Base-by-base conservation (phyloP, 2,113 vertebrate species). In the Phalacrocorax aristotelis region DNA sequence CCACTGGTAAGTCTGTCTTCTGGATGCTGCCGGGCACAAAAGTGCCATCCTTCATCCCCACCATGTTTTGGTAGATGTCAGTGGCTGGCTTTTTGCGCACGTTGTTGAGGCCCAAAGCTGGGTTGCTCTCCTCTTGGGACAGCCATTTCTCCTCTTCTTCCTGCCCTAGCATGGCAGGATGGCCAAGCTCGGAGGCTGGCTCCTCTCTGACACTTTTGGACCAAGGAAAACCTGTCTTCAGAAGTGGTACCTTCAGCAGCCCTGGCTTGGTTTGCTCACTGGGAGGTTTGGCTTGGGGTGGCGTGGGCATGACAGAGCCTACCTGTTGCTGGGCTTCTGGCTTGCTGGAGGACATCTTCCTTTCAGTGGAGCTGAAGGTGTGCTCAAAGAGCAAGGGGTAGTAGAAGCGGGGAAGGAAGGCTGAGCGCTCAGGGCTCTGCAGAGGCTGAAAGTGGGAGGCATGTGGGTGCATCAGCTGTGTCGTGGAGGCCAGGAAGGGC, bases 361-460 rank as follows among this genome's bases (percentile, higher is more conserved):
- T 89, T 9, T 98, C 96, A 0, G 97, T 65, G 7, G 98, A 82
- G 79, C 98, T 87, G 0, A 99, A 98, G 14, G 98, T 91, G 62
- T 99, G 99, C 82, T 99, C 99, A 0, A 99, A 99, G 55, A 99
- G 97, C 95, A 99, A 98, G 1, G 99, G 99, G 94, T 99, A 99
- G 97, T 99, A 99, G 60, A 99, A 98, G 36, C 98, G 98, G 7
- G 99, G 98, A 3, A 98, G 97, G 36, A 98, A 98, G 44, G 98
- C 82, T 3, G 98, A 92, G 66, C 98, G 97, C 65, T 99, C 99
- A 0, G 98, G 60, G 40, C 91, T 96, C 82, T 98, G 98, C 27
- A 98, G 96, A 13, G 98, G 40, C 30, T 98, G 98, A 95, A 98
- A 98, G 26, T 97, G 98, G 40, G 97, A 93, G 32, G 99, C 81